Evolutionary conservation across 2,113 vertebrate species (phyloP), one percentile per base, ranked within the genome.

Genomic region (Erythrolamprus reginae): DNA sequence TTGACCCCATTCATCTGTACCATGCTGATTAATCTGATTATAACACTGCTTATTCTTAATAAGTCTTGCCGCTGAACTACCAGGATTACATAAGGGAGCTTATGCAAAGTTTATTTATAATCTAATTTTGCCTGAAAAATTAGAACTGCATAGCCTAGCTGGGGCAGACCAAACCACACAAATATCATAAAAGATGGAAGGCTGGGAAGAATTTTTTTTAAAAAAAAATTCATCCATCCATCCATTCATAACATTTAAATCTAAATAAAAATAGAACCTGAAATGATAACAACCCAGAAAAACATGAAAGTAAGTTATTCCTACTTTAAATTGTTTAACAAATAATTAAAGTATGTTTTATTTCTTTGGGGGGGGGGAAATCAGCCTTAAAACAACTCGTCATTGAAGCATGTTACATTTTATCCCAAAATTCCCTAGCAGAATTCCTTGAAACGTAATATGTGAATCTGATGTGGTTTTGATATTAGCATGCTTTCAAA

Each of bases 1-100:
- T 9, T 47, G 0, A 3, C 77, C 82, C 89, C 47, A 77, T 55
- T 85, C 56, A 33, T 88, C 82, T 89, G 58, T 24, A 33, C 51
- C 82, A 89, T 8, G 85, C n/a, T 88, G 82, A 48, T 90, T 87
- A 70, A 91, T 92, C 51, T 85, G 82, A 82, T 95, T 83, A 70
- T 28, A 84, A 5, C 87, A 92, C 86, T 92, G 77, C 58, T 93
- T 84, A 50, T 55, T 86, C 55, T 50, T 93, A 85, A 33, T 91
- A 90, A 61, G 26, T 45, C 82, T 52, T 93, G 89, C 61, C 23
- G 28, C 23, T 82, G 82, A 94, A 89, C 88, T 91, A 93, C 15
- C 52, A 53, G 85, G 26, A 86, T 85, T 1, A 0, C 4, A 58
- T 42, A 13, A 28, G 92, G 88, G 65, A 2, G 26, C 48, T 90